A percentile compares a stretch with the other conserved stretches of the same genome.
Evolutionary conservation across 2,888 invertebrate genomes (phyloP).

Genomic region (Metopia argyrocephala): DNA sequence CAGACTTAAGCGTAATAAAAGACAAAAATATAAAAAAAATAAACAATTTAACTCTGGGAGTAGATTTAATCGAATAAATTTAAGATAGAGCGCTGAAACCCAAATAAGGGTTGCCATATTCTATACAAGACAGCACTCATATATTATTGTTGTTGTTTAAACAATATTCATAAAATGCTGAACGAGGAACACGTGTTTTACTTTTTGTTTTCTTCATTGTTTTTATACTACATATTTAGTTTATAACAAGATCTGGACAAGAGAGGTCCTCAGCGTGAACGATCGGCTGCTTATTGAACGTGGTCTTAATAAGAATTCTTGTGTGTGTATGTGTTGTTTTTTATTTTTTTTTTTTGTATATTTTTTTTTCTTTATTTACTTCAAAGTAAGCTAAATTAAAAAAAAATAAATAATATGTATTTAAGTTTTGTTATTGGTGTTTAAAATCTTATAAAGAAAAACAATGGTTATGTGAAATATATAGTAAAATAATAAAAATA

Average conservation of each 20-base stretch:
- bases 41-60: neutral
- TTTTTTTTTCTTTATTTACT: neutral
- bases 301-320: constrained; percentile 10
- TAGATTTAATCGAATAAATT: constrained; percentile 12
- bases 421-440: no score
- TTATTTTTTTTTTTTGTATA: neutral
- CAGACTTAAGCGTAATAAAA: constrained; percentile 19
- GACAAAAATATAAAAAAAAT: neutral
- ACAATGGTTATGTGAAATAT: neutral
- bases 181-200: constrained; percentile 52
- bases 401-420: neutral
- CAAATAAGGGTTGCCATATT: constrained; percentile 47
- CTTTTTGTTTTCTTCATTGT: constrained; percentile 13
- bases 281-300: constrained; percentile 4
- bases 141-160: neutral
- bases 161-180: constrained; percentile 4
- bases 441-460: no score
- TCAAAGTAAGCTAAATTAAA: neutral
- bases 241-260: constrained; percentile 44
- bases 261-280: constrained; percentile 30
- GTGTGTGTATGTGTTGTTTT: no score
- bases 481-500: neutral
- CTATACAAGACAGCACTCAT: neutral
- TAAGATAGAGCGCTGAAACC: constrained; percentile 16
- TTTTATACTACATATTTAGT: constrained; percentile 25